Conservation (phyloP, 2,113 vertebrate genomes). For the Rhineura floridana region DNA sequence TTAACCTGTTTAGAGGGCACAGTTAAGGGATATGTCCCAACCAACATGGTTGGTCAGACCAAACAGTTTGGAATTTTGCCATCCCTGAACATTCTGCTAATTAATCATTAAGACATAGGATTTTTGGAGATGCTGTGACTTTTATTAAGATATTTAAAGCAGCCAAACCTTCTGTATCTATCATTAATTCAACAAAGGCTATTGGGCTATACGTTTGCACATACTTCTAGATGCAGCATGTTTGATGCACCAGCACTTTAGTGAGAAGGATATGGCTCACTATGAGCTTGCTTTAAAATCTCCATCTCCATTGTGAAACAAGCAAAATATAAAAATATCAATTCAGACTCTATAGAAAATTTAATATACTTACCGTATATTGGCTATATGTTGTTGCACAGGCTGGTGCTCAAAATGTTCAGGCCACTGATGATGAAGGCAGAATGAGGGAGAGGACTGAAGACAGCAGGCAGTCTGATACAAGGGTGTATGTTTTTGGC, state of each 20-base stretch:
- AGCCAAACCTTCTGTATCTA: background rate
- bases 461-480: slow-evolving; percentile 82
- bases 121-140: background rate
- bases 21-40: background rate
- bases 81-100: background rate
- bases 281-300: background rate
- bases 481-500: slow-evolving; percentile 78
- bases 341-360: background rate
- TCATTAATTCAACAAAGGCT: background rate
- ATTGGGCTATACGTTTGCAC: background rate
- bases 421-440: slow-evolving; percentile 89
- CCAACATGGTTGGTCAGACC: background rate
- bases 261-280: background rate
- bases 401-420: slow-evolving; percentile 90
- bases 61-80: background rate
- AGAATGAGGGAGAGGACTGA: slow-evolving; percentile 80
- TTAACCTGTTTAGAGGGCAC: background rate
- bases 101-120: background rate
- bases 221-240: background rate
- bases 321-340: background rate
- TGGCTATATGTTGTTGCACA: slow-evolving; percentile 74
- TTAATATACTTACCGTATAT: slow-evolving; percentile 80
- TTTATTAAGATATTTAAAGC: background rate
- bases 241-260: background rate
- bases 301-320: slow-evolving; percentile 2